These are phyloP conservation scores for Diplolepis rosae DNA, from an alignment of 2,888 invertebrate genomes.

Conservation along the genomic window DNA sequence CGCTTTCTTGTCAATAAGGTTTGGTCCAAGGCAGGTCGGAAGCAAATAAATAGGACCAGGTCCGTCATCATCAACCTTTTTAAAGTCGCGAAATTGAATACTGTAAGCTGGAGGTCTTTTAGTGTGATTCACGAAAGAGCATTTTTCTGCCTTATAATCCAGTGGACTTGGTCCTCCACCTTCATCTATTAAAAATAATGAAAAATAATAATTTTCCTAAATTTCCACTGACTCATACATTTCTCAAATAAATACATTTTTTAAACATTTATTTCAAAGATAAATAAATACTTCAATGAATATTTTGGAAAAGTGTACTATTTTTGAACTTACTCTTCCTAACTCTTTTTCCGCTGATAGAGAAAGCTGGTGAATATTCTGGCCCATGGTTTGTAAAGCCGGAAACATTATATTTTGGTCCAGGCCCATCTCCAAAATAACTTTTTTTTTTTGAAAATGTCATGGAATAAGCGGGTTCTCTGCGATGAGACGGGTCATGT, in stretches of 20 bases:
- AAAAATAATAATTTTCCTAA: no score
- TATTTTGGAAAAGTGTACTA: no score
- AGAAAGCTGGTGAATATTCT: conserved; percentile 76
- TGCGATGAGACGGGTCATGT: conserved; percentile 79
- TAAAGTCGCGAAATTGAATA: conserved; percentile 74
- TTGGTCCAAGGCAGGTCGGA: conserved; percentile 75
- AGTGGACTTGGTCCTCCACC: conserved; percentile 78
- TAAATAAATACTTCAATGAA: no score
- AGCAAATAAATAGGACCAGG: conserved; percentile 80
- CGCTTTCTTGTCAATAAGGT: conserved; percentile 75
- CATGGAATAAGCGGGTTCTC: conserved; percentile 81
- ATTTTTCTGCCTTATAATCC: conserved; percentile 79
- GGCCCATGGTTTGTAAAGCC: conserved; percentile 74
- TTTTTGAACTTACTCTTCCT: background rate
- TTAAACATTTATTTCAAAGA: no score
- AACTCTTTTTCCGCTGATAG: conserved; percentile 68
- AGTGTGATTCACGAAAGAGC: conserved; percentile 75
- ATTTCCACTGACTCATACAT: no score
- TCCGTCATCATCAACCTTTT: conserved; percentile 59
- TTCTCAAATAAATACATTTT: no score
- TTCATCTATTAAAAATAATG: conserved; percentile 39
- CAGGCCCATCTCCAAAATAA: conserved; percentile 68
- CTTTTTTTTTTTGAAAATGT: conserved; percentile 68
- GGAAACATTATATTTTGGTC: conserved; percentile 75
- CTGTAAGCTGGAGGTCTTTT: conserved; percentile 77